Base-by-base conservation (phyloP, 1,140 invertebrate species). In the Acyrthosiphon pisum region DNA sequence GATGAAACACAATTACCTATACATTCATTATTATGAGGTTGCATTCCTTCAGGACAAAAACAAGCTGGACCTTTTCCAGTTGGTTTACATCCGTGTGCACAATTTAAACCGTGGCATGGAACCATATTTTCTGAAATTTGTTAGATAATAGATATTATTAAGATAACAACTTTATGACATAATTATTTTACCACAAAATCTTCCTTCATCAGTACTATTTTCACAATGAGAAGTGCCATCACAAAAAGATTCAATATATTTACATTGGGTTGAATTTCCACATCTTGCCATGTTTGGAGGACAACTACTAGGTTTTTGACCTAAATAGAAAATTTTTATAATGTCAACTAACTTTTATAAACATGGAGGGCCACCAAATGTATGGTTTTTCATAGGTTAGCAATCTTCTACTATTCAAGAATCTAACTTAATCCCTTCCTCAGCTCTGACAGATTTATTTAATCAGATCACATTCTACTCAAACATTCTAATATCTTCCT, bases 21-120 rank as follows among this genome's bases (percentile, higher is more conserved):
- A 94, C 97, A 98, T 84, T 95, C 95, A 60, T 95, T 96, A 50
- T 96, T 96, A 93, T 96, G 96, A 4, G 96, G 96, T 94, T 97
- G 96, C 95, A 97, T 96, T 48, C 98, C 98, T 56, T 95, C 95
- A 23, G 96, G 96, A 95, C 98, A 98, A 94, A 96, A 97, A 95
- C 98, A 99, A 86, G 96, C 95, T 23, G 96, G 95, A 1, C 97
- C 97, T 95, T 96, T 95, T 94, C 96, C 95, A 94, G 97, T 97
- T 93, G 96, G 95, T 94, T 96, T 96, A 95, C 97, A 97, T 93
- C 96, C 96, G 96, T 97, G 96, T 94, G 95, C 95, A 95, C 97
- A 98, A 93, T 96, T 96, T 93, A 96, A 95, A n/a, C 94, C 94
- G 84, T 95, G 94, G 94, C 97, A 97, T 94, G 96, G 94, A 90